These are phyloP conservation scores for Helogale parvula DNA, from an alignment of 2,113 vertebrate species.

Conservation along the genomic window DNA sequence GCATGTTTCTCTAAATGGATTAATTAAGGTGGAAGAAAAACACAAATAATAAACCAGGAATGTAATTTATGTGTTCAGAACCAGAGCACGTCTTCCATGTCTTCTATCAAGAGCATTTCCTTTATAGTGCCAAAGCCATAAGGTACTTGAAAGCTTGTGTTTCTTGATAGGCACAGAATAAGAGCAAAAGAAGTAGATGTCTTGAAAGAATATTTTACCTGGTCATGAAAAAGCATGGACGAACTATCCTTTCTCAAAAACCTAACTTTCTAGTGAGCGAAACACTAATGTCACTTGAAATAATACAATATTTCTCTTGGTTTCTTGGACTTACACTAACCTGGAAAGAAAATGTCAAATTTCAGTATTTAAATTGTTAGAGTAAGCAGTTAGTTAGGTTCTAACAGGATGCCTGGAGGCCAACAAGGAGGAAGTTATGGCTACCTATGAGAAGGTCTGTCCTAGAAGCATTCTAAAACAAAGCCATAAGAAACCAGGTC, in stretches of 20 bases:
- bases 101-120: neutral
- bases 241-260: conserved; percentile 14
- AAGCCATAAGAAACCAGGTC: neutral
- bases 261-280: neutral
- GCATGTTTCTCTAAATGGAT: neutral
- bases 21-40: neutral
- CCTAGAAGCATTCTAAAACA: neutral
- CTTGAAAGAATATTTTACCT: neutral
- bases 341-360: conserved; percentile 49
- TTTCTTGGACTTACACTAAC: neutral
- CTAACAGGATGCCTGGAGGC: neutral
- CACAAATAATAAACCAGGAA: neutral
- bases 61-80: neutral
- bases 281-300: conserved; percentile 47
- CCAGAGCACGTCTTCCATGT: neutral
- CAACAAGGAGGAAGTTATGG: neutral
- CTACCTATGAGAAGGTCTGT: neutral
- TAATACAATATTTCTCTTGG: conserved; percentile 31
- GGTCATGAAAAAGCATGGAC: neutral
- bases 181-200: neutral
- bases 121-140: neutral
- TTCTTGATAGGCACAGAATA: neutral
- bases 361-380: conserved; percentile 44
- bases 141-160: neutral
- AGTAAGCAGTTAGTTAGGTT: neutral